Percentiles rank a stretch among this genome's conserved stretches.
phyloP scores from a whole-genome alignment of 2,113 vertebrate species.

The Gila orcuttii region DNA sequence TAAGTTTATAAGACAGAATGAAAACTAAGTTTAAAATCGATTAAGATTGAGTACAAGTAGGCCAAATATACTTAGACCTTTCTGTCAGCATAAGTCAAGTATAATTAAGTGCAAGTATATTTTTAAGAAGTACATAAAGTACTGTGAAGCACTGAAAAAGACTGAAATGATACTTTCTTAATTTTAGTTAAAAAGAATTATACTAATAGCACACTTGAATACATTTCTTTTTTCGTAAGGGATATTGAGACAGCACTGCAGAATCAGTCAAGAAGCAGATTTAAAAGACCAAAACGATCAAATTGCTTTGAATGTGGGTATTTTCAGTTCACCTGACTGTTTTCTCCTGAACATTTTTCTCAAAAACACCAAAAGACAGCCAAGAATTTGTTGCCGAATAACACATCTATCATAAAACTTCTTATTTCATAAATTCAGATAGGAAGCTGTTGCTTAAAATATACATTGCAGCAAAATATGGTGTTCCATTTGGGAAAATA shows the following conservation, averaged over 20 bases:
- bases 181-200: too few species aligned
- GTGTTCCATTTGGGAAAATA: background rate
- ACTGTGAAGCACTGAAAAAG: too few species aligned
- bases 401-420: background rate
- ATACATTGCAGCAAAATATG: conserved; percentile 17
- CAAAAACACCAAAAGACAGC: background rate
- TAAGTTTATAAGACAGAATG: too few species aligned
- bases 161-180: too few species aligned
- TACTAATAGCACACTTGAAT: too few species aligned
- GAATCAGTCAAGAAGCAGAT: background rate
- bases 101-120: too few species aligned
- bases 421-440: background rate
- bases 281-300: background rate
- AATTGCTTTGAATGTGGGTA: background rate
- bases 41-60: too few species aligned
- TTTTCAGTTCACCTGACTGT: background rate
- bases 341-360: background rate
- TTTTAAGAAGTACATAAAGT: too few species aligned
- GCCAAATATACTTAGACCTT: too few species aligned
- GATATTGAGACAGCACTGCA: background rate
- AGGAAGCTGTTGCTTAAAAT: background rate
- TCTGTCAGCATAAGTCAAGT: too few species aligned
- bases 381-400: background rate
- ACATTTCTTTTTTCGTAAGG: too few species aligned
- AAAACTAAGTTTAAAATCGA: too few species aligned